These are phyloP conservation scores for Montipora sp. DNA, from an alignment of 64 coral and sea anemone genomes.

Conservation along the genomic window DNA sequence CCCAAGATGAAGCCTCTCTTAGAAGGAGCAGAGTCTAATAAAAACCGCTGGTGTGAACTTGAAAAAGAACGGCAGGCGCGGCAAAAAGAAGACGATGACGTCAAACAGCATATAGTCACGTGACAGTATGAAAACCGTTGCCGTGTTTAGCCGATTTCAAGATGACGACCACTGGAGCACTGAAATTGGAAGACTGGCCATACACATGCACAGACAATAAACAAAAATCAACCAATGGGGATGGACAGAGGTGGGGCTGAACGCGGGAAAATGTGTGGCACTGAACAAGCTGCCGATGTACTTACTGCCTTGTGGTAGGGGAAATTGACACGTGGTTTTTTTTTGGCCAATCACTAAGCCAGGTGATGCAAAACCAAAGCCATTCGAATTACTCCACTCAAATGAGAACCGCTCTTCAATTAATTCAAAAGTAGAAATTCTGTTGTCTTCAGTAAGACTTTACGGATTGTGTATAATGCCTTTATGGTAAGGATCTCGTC, in stretches of 20 bases:
- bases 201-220: background rate
- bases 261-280: background rate
- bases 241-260: background rate
- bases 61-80: constrained; percentile 66
- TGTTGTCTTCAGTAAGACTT: background rate
- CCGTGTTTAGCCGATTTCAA: background rate
- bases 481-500: too few relatives aligned
- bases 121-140: background rate
- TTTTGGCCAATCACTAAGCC: background rate
- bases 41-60: constrained; percentile 75
- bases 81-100: constrained; percentile 36
- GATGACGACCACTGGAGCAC: background rate
- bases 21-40: constrained; percentile 86
- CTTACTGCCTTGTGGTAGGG: background rate
- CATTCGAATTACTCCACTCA: background rate
- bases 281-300: background rate
- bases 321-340: background rate
- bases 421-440: background rate
- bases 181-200: background rate
- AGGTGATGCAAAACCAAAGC: background rate
- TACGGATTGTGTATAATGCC: background rate
- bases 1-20: constrained; percentile 70
- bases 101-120: constrained; percentile 29
- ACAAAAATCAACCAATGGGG: background rate
- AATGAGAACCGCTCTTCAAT: background rate